Base-by-base conservation (phyloP, 1,140 invertebrate genomes). In the Rhopalosiphum maidis region DNA sequence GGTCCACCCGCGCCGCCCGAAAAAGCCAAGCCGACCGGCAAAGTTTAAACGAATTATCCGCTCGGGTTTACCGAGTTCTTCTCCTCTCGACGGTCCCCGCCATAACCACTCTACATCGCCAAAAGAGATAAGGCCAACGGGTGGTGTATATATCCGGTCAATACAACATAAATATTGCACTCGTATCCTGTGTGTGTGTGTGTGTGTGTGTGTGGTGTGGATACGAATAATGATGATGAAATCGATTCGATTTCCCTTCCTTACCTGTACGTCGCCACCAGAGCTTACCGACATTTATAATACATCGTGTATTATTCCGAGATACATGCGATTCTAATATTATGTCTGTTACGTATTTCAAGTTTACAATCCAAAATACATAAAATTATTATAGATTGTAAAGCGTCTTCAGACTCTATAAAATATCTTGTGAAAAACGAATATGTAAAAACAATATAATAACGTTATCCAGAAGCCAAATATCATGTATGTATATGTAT, bases 1-100 rank as follows among this genome's bases (percentile, higher is more conserved):
- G 22, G 88, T 60, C 35, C 88, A 37, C 87, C 87, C 46, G 46
- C 88, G 54, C 88, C 54, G 86, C 86, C 35, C 88, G 88, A 90
- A 90, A 55, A 60, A 90, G 88, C 88, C 88, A 90, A 90, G 43
- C 88, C 88, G 88, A 60, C 88, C 88, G 88, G 54, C 88, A 90
- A 60, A 90, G 54, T 90, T 90, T 90, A 90, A 90, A 90, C 88
- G 88, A 90, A 90, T 90, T 60, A 90, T 90, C 48, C 87, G 87
- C 87, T 89, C 87, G 35, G 87, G 35, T 15, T 89, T 89, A 51
- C 43, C 41, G 43, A 25, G 60, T 21, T 15, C 60, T 77, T 77
- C 60, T 35, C 60, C n/a, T 77, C 60, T 5, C 60, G 30, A 4
- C 60, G 1, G 48, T 9, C 48, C 15, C 15, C 48, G 15, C 48